Percentiles rank a stretch among this genome's conserved stretches.
phyloP scores from a whole-genome alignment of 2,797 vertebrate genomes.

The Xenentodon cancila region DNA sequence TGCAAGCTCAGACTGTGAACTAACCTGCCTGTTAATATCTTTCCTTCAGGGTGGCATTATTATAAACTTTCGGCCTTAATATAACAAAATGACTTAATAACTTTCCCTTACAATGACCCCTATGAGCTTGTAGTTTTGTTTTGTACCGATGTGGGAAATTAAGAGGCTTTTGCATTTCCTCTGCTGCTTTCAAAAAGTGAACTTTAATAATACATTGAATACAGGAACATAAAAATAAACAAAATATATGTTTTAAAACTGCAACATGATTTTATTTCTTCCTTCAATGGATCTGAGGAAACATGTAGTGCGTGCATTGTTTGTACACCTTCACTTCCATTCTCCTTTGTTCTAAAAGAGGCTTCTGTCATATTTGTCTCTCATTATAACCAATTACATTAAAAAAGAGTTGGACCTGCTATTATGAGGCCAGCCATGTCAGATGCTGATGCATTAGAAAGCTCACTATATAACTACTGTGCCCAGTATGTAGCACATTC shows the following conservation, averaged over 20 bases:
- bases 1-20: slow-evolving; percentile 65
- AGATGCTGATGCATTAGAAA: slow-evolving; percentile 50
- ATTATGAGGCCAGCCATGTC: slow-evolving; percentile 41
- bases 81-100: slow-evolving; percentile 82
- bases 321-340: neutral
- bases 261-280: too few relatives aligned
- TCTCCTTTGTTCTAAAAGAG: slow-evolving; percentile 15
- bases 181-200: neutral
- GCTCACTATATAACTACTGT: slow-evolving; percentile 36
- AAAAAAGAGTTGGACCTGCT: slow-evolving; percentile 20
- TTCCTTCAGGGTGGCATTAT: slow-evolving; percentile 76
- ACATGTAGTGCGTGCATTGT: neutral
- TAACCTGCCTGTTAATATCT: slow-evolving; percentile 79
- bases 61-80: slow-evolving; percentile 77
- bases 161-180: slow-evolving; percentile 14
- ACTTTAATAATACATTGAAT: neutral
- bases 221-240: neutral
- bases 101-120: slow-evolving; percentile 65
- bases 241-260: too few relatives aligned
- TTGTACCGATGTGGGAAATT: slow-evolving; percentile 48
- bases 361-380: slow-evolving; percentile 12
- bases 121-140: slow-evolving; percentile 54
- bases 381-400: slow-evolving; percentile 39
- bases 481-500: slow-evolving; percentile 49
- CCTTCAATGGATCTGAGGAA: too few relatives aligned